These are phyloP conservation scores for Pelagia noctiluca DNA, from an alignment of 30 jellyfish, hydroid and myxozoan species.

Conservation along the genomic window DNA sequence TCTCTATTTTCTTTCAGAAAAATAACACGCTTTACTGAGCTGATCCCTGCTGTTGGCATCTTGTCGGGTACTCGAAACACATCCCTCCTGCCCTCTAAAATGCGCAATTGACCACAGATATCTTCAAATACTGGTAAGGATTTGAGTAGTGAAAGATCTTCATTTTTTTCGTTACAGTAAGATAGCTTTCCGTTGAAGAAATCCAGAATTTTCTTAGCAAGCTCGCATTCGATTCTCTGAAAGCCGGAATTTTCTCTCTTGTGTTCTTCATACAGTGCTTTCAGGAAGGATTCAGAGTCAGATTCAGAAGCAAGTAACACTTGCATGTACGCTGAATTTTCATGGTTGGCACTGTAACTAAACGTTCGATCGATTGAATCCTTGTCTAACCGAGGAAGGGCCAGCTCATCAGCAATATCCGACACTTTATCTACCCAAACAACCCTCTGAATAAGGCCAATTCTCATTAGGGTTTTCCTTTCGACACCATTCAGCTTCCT, in stretches of 20 bases:
- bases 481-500: not conserved
- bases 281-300: conserved; percentile 11
- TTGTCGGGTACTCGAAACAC: not conserved
- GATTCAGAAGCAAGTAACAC: not conserved
- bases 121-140: conserved; percentile 7
- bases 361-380: not conserved
- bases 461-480: not conserved
- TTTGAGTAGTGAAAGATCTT: not conserved
- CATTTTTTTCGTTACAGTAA: not conserved
- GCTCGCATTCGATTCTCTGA: not conserved
- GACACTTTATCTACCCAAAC: not conserved
- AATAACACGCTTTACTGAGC: not conserved
- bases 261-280: conserved; percentile 16
- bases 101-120: not conserved
- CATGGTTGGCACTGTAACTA: not conserved
- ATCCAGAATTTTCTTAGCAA: conserved; percentile 24
- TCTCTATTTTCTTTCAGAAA: not conserved
- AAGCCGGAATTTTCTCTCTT: conserved; percentile 22
- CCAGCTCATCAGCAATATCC: conserved; percentile 16
- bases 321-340: not conserved
- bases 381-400: conserved; percentile 5
- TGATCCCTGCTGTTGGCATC: not conserved
- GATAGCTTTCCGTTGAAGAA: not conserved
- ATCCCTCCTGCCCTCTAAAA: not conserved
- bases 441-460: conserved; percentile 10